Evolutionary conservation across 2,888 invertebrate species (phyloP), one percentile per base, ranked within the genome.

Genomic region (Kuschelorhynchus macadamiae): DNA sequence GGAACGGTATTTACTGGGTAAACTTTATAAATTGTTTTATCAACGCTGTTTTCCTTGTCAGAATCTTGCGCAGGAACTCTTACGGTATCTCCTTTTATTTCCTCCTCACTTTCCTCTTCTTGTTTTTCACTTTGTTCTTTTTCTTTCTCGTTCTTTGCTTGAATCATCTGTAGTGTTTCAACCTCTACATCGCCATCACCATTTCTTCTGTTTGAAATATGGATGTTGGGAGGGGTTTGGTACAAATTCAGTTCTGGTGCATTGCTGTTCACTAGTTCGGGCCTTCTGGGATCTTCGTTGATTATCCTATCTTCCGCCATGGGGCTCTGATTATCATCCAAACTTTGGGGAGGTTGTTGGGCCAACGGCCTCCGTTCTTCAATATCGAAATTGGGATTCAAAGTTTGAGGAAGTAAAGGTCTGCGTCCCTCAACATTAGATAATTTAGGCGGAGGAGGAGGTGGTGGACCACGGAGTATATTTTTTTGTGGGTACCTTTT

Each of bases 131-230:
- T 20, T 2, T 25, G 76, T 33, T 81, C 79, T 47, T 82, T 75
- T 57, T 82, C 78, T 67, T 83, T 79, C 9, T 84, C 79, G 66
- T 84, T 82, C 74, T 87, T 85, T 0, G 87, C 85, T 76, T 91
- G 90, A 46, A 91, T 85, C 91, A 91, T 91, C 81, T 91, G 91
- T 30, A 91, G 78, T 0, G 91, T 90, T 9, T 90, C 87, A 0
- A 91, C 87, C 67, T 85, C 84, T 0, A 86, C 86, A 16, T 87
- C 86, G 3, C 87, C 86, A 20, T 87, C 85, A 5, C 87, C 81
- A 7, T 79, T 82, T 71, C 85, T 79, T 56, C 85, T 80, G 55
- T 85, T 86, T 0, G 85, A 80, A 25, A 86, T 75, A 1, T 85
- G 82, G 0, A 86, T 82, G 12, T 84, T 81, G 11, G 86, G 85